A percentile compares a stretch with the other conserved stretches of the same genome.
Evolutionary conservation across 2,888 invertebrate species (phyloP).

Genomic region (Drosophila glabriapex): DNA sequence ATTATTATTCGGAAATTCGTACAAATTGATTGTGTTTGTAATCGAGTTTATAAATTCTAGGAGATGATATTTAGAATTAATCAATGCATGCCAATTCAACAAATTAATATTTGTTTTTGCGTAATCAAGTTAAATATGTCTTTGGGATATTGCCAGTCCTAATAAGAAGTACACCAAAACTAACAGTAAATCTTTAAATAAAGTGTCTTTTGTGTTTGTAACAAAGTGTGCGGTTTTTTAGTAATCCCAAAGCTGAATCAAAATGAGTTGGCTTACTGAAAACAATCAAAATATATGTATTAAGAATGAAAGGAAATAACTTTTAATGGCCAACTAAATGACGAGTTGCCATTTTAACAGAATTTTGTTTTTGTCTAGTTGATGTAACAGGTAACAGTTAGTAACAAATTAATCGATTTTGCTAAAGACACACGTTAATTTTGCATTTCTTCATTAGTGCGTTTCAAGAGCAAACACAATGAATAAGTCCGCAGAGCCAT

Average conservation of each 20-base stretch:
- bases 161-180: neutral
- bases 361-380: neutral
- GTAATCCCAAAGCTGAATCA: neutral
- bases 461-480: neutral
- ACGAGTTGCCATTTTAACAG: neutral
- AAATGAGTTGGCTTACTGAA: neutral
- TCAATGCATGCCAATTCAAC: neutral
- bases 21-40: neutral
- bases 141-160: neutral
- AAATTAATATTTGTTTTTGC: neutral
- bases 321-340: neutral
- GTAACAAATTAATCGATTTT: neutral
- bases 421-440: neutral
- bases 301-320: neutral
- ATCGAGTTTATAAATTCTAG: neutral
- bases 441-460: neutral
- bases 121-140: neutral
- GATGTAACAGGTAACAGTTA: neutral
- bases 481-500: neutral
- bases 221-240: slow-evolving; percentile 12
- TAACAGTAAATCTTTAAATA: neutral
- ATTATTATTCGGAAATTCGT: neutral
- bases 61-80: neutral
- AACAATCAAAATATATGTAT: neutral
- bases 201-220: neutral